Evolutionary conservation across 2,888 invertebrate species (phyloP).

Genomic region (Drosophila aldrichi): DNA sequence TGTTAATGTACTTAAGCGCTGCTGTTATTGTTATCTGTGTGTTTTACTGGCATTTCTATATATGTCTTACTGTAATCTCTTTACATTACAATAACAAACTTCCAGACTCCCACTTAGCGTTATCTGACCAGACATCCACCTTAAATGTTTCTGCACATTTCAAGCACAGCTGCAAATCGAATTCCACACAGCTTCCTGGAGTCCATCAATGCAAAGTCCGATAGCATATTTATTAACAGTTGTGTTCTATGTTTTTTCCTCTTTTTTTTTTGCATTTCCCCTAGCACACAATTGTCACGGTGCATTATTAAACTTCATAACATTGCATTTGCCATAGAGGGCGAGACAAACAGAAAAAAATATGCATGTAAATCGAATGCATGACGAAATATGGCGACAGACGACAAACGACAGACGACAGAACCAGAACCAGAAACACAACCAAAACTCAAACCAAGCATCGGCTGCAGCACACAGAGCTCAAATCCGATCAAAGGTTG

Average conservation of each 20-base stretch:
- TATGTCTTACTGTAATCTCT: background rate
- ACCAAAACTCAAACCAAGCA: conserved; percentile 14
- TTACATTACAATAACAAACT: too few species aligned
- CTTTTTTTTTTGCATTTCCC: conserved; percentile 26
- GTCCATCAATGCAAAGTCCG: conserved; percentile 11
- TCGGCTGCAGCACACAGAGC: conserved; percentile 13
- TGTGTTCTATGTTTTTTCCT: background rate
- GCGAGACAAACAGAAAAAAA: conserved; percentile 7
- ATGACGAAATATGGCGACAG: conserved; percentile 59
- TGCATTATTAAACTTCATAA: conserved; percentile 58
- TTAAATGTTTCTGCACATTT: background rate
- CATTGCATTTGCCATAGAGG: conserved; percentile 20
- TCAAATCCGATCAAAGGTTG: conserved; percentile 16
- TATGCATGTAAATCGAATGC: conserved; percentile 55
- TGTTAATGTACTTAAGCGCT: too few species aligned
- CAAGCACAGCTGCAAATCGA: background rate
- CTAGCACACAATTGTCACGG: conserved; percentile 52
- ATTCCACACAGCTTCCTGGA: background rate
- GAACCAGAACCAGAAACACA: conserved; percentile 17
- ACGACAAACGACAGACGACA: conserved; percentile 20
- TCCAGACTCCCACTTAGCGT: background rate
- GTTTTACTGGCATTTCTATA: background rate
- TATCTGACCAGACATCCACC: background rate
- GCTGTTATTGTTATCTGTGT: too few species aligned
- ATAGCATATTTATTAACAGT: conserved; percentile 13